Conservation (phyloP, 1,140 invertebrate species). For the Lepidurus arcticus region DNA sequence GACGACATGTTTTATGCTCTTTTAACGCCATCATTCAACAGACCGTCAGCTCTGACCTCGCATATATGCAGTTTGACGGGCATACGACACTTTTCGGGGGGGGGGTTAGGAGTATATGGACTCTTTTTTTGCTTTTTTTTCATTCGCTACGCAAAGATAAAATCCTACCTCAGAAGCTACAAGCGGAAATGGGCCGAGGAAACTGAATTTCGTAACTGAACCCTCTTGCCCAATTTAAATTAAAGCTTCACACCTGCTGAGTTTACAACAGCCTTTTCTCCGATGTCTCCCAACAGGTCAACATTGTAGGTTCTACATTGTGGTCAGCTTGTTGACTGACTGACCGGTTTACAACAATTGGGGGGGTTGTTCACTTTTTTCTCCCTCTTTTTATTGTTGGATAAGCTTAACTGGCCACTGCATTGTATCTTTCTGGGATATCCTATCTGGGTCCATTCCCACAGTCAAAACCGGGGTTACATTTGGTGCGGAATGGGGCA, state of each 20-base stretch:
- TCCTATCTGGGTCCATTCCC: neutral
- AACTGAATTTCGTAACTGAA: neutral
- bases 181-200: neutral
- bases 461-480: neutral
- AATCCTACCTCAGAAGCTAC: constrained; percentile 7
- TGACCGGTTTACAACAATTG: neutral
- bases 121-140: neutral
- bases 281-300: constrained; percentile 11
- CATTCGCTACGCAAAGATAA: constrained; percentile 2
- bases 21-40: constrained; percentile 3
- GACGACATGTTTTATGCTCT: constrained; percentile 15
- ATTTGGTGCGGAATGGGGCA: neutral
- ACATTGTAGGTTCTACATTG: neutral
- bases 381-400: neutral
- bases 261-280: neutral
- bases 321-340: constrained; percentile 15
- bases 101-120: neutral
- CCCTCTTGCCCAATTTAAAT: neutral
- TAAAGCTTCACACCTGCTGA: constrained; percentile 2
- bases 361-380: neutral
- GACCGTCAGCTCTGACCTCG: neutral
- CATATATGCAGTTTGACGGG: neutral
- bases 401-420: neutral
- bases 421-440: neutral
- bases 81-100: neutral